phyloP scores from a whole-genome alignment of 2,113 vertebrate genomes.

The Panthera tigris region DNA sequence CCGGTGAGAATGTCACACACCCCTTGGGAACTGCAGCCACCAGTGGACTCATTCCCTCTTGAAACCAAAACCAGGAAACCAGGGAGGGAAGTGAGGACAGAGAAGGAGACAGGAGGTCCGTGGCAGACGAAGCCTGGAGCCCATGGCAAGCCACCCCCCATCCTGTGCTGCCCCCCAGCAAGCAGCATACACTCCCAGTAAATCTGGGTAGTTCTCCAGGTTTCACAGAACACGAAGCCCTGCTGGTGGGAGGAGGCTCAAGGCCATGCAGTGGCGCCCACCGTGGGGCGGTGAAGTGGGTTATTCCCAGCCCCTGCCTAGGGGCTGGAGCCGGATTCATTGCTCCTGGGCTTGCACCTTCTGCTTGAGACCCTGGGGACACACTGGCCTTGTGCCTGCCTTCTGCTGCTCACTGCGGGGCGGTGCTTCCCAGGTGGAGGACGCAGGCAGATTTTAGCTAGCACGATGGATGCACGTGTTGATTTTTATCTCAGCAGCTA shows the following conservation, averaged over 20 bases:
- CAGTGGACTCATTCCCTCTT: neutral
- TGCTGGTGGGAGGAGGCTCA: neutral
- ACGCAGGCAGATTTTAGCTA: neutral
- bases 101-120: neutral
- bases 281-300: neutral
- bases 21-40: neutral
- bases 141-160: neutral
- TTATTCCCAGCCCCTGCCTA: neutral
- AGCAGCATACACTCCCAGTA: rapidly evolving
- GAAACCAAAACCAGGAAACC: neutral
- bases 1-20: neutral
- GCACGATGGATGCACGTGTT: neutral
- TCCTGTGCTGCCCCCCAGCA: neutral
- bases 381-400: neutral
- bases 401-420: rapidly evolving
- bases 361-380: rapidly evolving
- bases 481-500: neutral
- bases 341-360: rapidly evolving
- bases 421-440: neutral
- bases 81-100: neutral
- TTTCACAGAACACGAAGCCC: neutral
- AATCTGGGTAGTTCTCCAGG: neutral
- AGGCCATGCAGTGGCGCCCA: neutral
- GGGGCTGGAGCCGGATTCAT: rapidly evolving
- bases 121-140: neutral